Percentiles rank a stretch among this genome's conserved stretches.
These are phyloP conservation scores for Rhea americana DNA, from an alignment of 2,113 vertebrate genomes.

Conservation along the genomic window DNA sequence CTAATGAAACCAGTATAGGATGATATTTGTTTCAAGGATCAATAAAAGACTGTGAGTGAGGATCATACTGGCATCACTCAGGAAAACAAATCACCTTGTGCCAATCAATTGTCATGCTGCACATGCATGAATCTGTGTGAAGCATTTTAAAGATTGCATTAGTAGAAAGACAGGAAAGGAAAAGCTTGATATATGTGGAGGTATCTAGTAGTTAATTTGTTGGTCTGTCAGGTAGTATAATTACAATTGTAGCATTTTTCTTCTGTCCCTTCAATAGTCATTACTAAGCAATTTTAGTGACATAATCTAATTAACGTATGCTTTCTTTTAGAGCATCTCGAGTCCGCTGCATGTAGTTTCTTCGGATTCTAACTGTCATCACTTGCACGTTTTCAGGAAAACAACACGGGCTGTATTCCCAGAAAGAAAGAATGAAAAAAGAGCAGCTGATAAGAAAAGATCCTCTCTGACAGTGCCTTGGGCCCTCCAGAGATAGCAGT, in stretches of 20 bases:
- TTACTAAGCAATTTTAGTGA: slow-evolving; percentile 51
- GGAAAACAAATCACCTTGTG: slow-evolving; percentile 80
- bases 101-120: slow-evolving; percentile 75
- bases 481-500: slow-evolving; percentile 31
- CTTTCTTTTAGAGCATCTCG: not conserved
- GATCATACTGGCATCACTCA: slow-evolving; percentile 75
- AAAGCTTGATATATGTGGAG: not conserved
- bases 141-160: slow-evolving; percentile 58
- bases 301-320: slow-evolving; percentile 60
- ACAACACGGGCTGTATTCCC: not conserved
- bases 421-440: not conserved
- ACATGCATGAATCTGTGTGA: slow-evolving; percentile 61
- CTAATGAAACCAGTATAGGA: slow-evolving; percentile 86
- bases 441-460: not conserved
- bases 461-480: not conserved
- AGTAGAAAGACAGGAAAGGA: not conserved
- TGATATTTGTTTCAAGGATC: slow-evolving; percentile 81
- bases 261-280: slow-evolving; percentile 42
- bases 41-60: slow-evolving; percentile 80
- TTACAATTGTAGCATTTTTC: slow-evolving; percentile 46
- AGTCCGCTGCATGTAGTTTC: not conserved
- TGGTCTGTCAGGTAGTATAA: slow-evolving; percentile 59
- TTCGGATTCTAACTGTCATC: not conserved
- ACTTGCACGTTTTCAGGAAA: not conserved
- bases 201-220: slow-evolving; percentile 51